These are phyloP conservation scores for Oscheius myriophilus DNA, from an alignment of 2,888 invertebrate species.

Conservation along the genomic window DNA sequence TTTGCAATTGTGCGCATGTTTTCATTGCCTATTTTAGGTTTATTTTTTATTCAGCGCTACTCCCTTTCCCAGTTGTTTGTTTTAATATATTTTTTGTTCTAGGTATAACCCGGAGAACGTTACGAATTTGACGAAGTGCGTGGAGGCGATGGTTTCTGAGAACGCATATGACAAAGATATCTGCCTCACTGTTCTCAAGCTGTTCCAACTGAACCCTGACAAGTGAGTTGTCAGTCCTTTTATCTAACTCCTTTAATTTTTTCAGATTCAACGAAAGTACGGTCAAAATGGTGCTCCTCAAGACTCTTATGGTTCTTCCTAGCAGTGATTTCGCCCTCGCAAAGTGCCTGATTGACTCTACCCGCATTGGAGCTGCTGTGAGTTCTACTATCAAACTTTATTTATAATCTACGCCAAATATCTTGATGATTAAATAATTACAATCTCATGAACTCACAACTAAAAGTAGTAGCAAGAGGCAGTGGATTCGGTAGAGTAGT, in stretches of 20 bases:
- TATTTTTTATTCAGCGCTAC: no score
- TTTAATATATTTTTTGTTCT: no score
- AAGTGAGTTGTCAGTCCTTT: slow-evolving; percentile 70
- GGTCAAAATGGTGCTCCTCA: slow-evolving; percentile 88
- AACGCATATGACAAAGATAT: slow-evolving; percentile 89
- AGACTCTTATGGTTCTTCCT: slow-evolving; percentile 94
- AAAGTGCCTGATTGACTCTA: slow-evolving; percentile 90
- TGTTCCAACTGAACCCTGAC: slow-evolving; percentile 92
- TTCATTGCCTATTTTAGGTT: no score
- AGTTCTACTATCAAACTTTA: neutral
- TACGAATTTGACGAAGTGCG: slow-evolving; percentile 87
- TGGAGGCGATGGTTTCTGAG: slow-evolving; percentile 89
- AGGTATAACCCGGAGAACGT: slow-evolving; percentile 97
- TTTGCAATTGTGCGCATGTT: no score
- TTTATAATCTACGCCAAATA: no score
- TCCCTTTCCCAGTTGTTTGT: no score
- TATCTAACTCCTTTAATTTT: neutral
- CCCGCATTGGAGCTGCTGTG: slow-evolving; percentile 80
- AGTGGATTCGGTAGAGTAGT: no score
- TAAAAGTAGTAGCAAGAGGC: no score
- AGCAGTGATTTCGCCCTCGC: slow-evolving; percentile 97
- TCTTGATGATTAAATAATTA: no score
- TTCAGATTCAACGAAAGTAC: slow-evolving; percentile 72
- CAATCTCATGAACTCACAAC: no score
- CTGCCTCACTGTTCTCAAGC: slow-evolving; percentile 91